Evolutionary conservation across 1,140 invertebrate species (phyloP).

Genomic region (Zaprionus capensis): DNA sequence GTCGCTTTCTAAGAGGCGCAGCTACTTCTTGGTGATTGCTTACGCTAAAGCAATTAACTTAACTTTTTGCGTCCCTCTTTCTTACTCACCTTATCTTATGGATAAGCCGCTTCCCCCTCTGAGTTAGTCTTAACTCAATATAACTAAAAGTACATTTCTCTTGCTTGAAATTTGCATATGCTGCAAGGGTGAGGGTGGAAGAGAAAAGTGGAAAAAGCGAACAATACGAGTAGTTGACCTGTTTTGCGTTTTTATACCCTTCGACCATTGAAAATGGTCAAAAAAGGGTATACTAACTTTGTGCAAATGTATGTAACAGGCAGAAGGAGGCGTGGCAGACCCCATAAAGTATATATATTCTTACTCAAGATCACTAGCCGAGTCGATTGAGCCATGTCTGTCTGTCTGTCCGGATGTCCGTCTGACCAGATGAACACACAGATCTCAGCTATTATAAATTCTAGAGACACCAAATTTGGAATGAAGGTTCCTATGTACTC

Average conservation of each 20-base stretch:
- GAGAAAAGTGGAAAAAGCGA: slow-evolving; percentile 13
- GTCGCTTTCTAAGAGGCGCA: slow-evolving; percentile 31
- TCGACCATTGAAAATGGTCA: no score
- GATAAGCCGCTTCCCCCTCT: slow-evolving; percentile 16
- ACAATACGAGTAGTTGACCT: slow-evolving; percentile 23
- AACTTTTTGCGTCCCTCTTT: slow-evolving; percentile 45
- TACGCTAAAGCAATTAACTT: slow-evolving; percentile 78
- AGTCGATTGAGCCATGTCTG: no score
- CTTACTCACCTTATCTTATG: slow-evolving; percentile 15
- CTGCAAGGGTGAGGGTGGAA: slow-evolving; percentile 10
- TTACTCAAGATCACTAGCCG: no score
- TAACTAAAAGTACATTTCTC: slow-evolving; percentile 36
- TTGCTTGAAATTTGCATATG: slow-evolving; percentile 54
- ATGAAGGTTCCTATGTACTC: no score
- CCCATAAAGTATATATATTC: no score
- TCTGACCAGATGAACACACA: no score
- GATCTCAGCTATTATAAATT: no score
- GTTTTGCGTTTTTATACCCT: slow-evolving; percentile 20
- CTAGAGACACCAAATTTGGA: no score
- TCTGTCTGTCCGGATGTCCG: no score
- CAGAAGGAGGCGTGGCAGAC: no score
- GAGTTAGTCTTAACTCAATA: slow-evolving; percentile 43
- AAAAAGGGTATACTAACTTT: no score
- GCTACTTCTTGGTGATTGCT: slow-evolving; percentile 52
- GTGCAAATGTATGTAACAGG: no score